A percentile compares a stretch with the other conserved stretches of the same genome.
phyloP scores from a whole-genome alignment of 2,888 invertebrate species.

The Rhabditoides inermis region DNA sequence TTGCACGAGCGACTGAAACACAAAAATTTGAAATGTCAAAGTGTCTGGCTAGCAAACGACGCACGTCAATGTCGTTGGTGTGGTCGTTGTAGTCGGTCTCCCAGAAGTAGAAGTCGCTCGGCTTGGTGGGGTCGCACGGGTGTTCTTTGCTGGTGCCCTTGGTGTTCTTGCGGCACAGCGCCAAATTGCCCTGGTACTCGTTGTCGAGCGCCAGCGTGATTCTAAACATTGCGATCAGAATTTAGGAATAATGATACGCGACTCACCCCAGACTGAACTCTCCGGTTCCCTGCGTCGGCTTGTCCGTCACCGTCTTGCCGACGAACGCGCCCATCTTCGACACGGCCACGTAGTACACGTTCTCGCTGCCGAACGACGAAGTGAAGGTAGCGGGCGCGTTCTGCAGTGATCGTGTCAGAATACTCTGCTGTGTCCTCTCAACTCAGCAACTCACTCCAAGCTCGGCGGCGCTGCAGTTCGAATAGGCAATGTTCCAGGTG shows the following conservation, averaged over 20 bases:
- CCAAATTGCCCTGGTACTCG: conserved; percentile 26
- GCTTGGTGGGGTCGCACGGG: conserved; percentile 34
- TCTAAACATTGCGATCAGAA: conserved; percentile 9
- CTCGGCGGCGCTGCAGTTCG: too few relatives aligned
- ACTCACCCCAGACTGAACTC: conserved; percentile 34
- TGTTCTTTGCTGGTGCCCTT: background rate
- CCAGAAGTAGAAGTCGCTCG: conserved; percentile 45
- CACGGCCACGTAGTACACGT: conserved; percentile 11
- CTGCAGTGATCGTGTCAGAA: too few relatives aligned
- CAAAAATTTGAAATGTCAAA: background rate
- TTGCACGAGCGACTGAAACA: background rate
- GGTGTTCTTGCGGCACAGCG: conserved; percentile 28
- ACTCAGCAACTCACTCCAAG: too few relatives aligned
- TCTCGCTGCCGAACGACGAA: background rate
- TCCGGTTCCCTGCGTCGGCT: conserved; percentile 41
- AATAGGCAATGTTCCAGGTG: too few relatives aligned
- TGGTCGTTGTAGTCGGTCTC: conserved; percentile 20
- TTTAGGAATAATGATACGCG: conserved; percentile 1
- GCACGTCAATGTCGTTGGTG: conserved; percentile 3
- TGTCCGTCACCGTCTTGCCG: conserved; percentile 8
- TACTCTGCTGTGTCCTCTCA: too few relatives aligned
- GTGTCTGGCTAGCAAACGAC: background rate
- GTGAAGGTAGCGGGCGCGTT: conserved; percentile 5
- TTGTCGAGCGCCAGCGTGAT: conserved; percentile 24
- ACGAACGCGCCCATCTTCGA: background rate